Base-by-base conservation (phyloP, 1,140 invertebrate genomes). In the Ridgeia piscesae region DNA sequence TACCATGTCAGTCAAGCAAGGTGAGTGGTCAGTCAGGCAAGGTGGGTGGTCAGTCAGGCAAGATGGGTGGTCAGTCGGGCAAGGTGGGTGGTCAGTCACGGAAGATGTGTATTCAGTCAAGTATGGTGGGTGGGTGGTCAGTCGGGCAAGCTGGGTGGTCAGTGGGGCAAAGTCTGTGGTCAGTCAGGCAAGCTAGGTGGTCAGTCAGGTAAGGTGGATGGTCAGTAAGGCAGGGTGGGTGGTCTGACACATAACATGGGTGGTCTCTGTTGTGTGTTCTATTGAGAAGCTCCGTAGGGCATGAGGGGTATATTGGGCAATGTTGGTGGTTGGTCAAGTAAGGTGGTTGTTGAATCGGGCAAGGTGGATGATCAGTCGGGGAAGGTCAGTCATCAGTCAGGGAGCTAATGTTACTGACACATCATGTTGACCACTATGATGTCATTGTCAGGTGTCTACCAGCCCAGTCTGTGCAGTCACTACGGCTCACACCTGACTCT, bases 21-120 rank as follows among this genome's bases (percentile, higher is more conserved):
- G 91, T 91, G 91, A 42, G 91, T 35, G n/a, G 89, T 34, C 33
- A 9, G 4, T 90, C 35, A 90, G 33, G 35, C 35, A 90, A 90
- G 33, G 21, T 34, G 35, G n/a, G 33, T 8, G n/a, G 33, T 34
- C 35, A 21, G 6, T 34, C 34, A 34, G 31, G 11, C 6, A 34
- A 34, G 34, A 14, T 6, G 42, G 42, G 42, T 42, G 88, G n/a
- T 89, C n/a, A 4, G 9, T 90, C 89, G 33, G 89, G 21, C 35
- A 17, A 34, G 33, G 89, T 34, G 6, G n/a, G 35, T 34, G 9
- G 89, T 90, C 33, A 11, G 14, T 90, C 34, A 31, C 31, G 1
- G 17, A 17, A 34, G 35, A 11, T 89, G n/a, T 11, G 1, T 33
- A 11, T 8, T 33, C 89, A 89, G n/a, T 89, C 31, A 89, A 27